These are phyloP conservation scores for Tragulus kanchil DNA, from an alignment of 2,113 vertebrate species.

Conservation along the genomic window DNA sequence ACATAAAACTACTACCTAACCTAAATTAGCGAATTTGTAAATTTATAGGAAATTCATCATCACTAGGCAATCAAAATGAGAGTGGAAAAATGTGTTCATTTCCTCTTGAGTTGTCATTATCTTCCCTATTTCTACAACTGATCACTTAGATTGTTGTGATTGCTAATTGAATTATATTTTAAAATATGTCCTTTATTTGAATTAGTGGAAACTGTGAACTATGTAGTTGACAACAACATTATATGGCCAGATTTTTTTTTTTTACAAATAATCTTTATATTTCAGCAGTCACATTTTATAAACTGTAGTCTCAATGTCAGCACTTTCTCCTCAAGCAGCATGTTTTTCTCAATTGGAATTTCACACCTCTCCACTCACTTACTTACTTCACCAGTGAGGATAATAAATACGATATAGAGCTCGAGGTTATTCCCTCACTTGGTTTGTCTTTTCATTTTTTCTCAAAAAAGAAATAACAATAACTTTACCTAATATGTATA, in stretches of 20 bases:
- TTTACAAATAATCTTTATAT: conserved; percentile 85
- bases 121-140: conserved; percentile 58
- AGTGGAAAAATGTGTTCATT: not conserved
- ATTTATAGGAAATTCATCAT: conserved; percentile 46
- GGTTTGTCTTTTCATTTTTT: conserved; percentile 67
- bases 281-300: conserved; percentile 86
- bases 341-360: conserved; percentile 85
- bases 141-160: conserved; percentile 72
- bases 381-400: conserved; percentile 79
- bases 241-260: conserved; percentile 84
- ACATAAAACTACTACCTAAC: not conserved
- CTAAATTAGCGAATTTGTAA: not conserved
- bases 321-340: conserved; percentile 83
- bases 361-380: conserved; percentile 84
- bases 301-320: conserved; percentile 84
- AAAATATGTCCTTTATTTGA: conserved; percentile 85
- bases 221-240: conserved; percentile 84
- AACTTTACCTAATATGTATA: not conserved
- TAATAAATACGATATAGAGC: conserved; percentile 81
- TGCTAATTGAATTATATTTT: conserved; percentile 83
- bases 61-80: not conserved
- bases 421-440: conserved; percentile 63
- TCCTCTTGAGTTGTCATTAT: not conserved
- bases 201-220: conserved; percentile 83
- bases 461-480: conserved; percentile 63